Evolutionary conservation across 2,888 invertebrate species (phyloP).

Genomic region (Eupithecia dodoneata): DNA sequence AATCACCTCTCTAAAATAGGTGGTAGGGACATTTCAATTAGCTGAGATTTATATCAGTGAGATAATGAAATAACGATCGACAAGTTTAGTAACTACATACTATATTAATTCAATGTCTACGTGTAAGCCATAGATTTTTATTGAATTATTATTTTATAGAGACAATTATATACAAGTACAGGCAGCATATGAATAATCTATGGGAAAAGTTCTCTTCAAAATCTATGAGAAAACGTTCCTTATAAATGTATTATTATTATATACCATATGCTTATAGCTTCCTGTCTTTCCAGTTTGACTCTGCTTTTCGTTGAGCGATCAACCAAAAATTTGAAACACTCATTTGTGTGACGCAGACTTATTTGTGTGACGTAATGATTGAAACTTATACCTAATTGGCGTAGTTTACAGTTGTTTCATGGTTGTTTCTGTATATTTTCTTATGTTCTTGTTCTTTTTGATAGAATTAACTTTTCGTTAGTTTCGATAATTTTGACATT

Average conservation of each 20-base stretch:
- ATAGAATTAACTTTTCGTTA: not conserved
- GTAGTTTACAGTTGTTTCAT: not conserved
- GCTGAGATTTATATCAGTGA: conserved; percentile 26
- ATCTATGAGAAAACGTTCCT: not conserved
- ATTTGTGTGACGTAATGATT: not conserved
- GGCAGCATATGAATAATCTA: not conserved
- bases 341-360: not conserved
- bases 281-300: not conserved
- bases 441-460: not conserved
- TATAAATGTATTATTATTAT: too few species aligned
- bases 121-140: not conserved
- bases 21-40: conserved; percentile 26
- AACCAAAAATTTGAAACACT: too few species aligned
- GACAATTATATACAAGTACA: not conserved
- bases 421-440: not conserved
- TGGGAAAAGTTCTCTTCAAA: too few species aligned
- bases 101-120: conserved; percentile 3
- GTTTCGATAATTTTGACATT: not conserved
- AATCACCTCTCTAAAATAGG: not conserved
- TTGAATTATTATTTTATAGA: not conserved
- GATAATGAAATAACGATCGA: conserved; percentile 36
- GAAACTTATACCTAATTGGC: not conserved
- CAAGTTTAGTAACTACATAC: conserved; percentile 43
- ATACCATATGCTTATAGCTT: not conserved
- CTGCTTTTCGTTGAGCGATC: not conserved